phyloP scores from a whole-genome alignment of 2,888 invertebrate species.

The Deroplatys truncata region DNA sequence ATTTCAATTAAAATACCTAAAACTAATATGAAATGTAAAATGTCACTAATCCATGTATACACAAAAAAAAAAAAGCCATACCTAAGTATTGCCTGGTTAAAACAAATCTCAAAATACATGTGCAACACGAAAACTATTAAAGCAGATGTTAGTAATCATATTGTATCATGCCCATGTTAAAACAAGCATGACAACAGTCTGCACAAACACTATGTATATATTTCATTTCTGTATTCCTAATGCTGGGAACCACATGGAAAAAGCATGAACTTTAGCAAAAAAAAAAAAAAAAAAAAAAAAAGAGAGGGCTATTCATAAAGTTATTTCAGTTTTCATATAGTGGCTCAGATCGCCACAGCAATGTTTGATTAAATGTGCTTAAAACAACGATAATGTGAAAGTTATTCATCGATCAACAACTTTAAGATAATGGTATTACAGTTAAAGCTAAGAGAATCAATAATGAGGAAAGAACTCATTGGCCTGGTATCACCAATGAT shows the following conservation, averaged over 20 bases:
- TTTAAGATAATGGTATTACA: no score
- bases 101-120: background rate
- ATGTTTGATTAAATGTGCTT: no score
- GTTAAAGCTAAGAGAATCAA: no score
- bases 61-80: background rate
- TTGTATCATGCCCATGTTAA: background rate
- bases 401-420: no score
- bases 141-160: background rate
- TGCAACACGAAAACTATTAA: background rate
- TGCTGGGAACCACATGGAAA: background rate
- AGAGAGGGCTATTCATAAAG: background rate
- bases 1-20: background rate
- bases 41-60: background rate
- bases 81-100: background rate
- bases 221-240: background rate
- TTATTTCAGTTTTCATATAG: background rate
- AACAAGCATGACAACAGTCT: background rate
- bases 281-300: background rate
- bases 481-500: no score
- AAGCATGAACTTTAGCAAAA: background rate
- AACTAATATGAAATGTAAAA: background rate
- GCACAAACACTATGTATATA: background rate
- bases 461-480: no score
- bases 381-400: no score
- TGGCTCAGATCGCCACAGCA: no score